Conservation (phyloP, 2,888 invertebrate genomes). For the Plagodis dolabraria region DNA sequence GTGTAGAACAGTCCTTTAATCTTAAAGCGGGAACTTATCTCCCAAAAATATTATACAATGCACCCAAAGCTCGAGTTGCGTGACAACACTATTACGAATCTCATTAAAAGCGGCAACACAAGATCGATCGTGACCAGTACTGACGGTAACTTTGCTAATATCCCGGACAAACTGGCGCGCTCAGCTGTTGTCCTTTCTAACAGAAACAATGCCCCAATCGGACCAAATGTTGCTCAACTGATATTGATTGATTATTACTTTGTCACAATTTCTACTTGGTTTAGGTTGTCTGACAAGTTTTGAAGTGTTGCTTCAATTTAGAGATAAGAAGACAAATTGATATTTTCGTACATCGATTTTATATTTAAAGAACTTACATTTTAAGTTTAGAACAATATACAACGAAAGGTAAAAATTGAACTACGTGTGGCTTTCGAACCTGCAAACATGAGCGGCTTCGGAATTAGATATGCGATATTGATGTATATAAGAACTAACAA, state of each 20-base stretch:
- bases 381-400: no score
- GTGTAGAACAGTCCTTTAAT: no score
- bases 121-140: conserved; percentile 46
- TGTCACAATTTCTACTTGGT: conserved; percentile 1
- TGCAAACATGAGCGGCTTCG: no score
- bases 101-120: conserved; percentile 41
- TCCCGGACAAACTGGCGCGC: conserved; percentile 54
- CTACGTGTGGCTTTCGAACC: no score
- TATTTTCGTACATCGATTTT: no score
- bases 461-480: no score
- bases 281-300: not conserved
- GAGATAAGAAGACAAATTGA: no score
- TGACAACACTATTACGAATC: conserved; percentile 22
- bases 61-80: not conserved
- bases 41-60: not conserved
- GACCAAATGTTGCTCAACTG: conserved; percentile 30
- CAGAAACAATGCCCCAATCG: conserved; percentile 48
- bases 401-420: no score
- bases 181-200: conserved; percentile 59
- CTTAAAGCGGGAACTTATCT: no score
- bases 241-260: conserved; percentile 32
- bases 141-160: conserved; percentile 59
- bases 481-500: no score
- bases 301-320: not conserved
- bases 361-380: no score